Conservation (phyloP, 2,888 invertebrate genomes). For the Melieria picta region DNA sequence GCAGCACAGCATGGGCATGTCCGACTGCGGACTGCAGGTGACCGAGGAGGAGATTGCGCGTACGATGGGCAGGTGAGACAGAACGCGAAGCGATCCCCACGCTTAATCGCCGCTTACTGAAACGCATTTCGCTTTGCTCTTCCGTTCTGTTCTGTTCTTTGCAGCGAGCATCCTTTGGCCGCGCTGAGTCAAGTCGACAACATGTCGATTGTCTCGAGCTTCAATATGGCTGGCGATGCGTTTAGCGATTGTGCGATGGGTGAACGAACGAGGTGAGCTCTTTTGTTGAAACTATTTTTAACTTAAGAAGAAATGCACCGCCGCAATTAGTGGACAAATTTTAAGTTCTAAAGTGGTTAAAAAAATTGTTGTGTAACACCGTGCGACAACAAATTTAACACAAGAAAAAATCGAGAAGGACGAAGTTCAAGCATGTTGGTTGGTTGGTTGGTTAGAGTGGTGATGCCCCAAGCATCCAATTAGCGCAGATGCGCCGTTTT, state of each 20-base stretch:
- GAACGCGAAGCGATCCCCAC: slow-evolving; percentile 10
- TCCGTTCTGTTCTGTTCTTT: neutral
- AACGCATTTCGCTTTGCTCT: neutral
- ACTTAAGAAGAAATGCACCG: no score
- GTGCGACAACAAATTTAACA: no score
- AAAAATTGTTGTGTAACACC: no score
- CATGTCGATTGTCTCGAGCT: slow-evolving; percentile 88
- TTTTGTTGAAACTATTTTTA: no score
- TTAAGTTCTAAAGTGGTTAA: no score
- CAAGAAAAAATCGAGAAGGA: no score
- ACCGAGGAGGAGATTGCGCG: slow-evolving; percentile 93
- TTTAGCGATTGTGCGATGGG: slow-evolving; percentile 66
- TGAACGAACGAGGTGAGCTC: slow-evolving; percentile 63
- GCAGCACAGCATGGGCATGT: slow-evolving; percentile 72
- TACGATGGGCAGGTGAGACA: slow-evolving; percentile 76
- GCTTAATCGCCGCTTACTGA: neutral
- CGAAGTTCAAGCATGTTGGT: no score
- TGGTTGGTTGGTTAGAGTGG: no score
- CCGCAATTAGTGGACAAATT: no score
- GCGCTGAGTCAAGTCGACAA: slow-evolving; percentile 89
- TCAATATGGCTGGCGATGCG: slow-evolving; percentile 68
- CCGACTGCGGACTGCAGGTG: slow-evolving; percentile 88
- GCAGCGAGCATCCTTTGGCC: slow-evolving; percentile 84
- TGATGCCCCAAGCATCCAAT: no score
- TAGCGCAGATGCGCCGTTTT: no score